Percentiles rank a stretch among this genome's conserved stretches.
These are phyloP conservation scores for Rhodeus uyekii DNA, from an alignment of 2,797 vertebrate genomes.

Conservation along the genomic window DNA sequence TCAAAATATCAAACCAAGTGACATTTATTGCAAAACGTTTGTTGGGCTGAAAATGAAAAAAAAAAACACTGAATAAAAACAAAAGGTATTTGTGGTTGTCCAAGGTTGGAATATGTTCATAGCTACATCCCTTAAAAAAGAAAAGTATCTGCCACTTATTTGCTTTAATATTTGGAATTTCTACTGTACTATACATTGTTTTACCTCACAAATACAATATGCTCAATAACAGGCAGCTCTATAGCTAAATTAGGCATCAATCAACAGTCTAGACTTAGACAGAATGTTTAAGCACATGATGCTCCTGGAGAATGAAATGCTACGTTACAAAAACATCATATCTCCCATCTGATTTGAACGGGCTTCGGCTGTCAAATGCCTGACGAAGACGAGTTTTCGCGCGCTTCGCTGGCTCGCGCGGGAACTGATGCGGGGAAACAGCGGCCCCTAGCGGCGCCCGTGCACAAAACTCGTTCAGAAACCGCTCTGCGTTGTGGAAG, in stretches of 20 bases:
- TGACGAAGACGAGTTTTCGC: not conserved
- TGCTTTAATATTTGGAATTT: not conserved
- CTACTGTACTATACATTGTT: not conserved
- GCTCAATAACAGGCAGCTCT: not conserved
- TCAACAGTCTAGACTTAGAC: not conserved
- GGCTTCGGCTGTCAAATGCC: slow-evolving; percentile 25
- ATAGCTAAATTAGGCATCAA: not conserved
- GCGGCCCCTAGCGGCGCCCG: slow-evolving; percentile 77
- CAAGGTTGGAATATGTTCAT: not conserved
- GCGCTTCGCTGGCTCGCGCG: not conserved
- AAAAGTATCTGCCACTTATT: not conserved
- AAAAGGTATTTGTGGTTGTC: not conserved
- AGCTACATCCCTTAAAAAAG: not conserved
- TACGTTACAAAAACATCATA: slow-evolving; percentile 33
- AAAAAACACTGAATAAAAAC: not conserved
- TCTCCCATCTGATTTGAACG: slow-evolving; percentile 33
- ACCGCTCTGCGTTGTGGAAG: not conserved
- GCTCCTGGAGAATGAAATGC: slow-evolving; percentile 12
- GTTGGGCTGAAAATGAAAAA: not conserved
- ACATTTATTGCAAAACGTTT: not conserved
- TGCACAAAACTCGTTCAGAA: slow-evolving; percentile 38
- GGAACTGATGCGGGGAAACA: slow-evolving; percentile 75
- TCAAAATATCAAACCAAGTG: not conserved
- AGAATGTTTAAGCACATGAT: not conserved
- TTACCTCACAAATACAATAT: not conserved